Conservation (phyloP, 2,113 vertebrate species). For the Lethenteron camtschaticum region DNA sequence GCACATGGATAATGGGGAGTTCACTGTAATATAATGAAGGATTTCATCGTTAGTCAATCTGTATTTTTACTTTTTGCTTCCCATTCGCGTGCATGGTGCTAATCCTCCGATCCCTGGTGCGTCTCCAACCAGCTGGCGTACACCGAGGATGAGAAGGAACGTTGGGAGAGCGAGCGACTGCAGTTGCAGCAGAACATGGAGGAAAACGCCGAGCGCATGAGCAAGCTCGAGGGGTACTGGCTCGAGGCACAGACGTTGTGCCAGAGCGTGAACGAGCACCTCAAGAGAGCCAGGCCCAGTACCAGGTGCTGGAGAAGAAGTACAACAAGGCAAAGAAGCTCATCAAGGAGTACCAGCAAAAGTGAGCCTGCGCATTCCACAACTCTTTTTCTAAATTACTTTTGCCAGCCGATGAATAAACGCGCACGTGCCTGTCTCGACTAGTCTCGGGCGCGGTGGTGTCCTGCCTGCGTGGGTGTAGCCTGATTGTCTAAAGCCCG, state of each 20-base stretch:
- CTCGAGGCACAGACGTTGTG: conserved; percentile 88
- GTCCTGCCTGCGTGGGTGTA: neutral
- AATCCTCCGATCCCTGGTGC: conserved; percentile 8
- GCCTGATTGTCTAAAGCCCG: conserved; percentile 14
- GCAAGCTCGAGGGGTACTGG: conserved; percentile 94
- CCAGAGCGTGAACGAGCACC: conserved; percentile 84
- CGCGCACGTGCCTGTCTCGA: neutral
- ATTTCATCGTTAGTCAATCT: neutral
- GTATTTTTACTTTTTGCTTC: neutral
- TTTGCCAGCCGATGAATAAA: neutral
- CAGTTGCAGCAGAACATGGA: conserved; percentile 88
- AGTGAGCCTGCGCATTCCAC: conserved; percentile 34
- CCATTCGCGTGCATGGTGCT: neutral
- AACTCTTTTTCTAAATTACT: neutral
- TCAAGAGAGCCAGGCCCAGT: conserved; percentile 88
- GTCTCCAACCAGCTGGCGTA: conserved; percentile 39
- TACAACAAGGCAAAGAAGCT: conserved; percentile 98
- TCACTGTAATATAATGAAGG: neutral
- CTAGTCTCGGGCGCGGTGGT: no score
- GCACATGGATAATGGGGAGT: neutral
- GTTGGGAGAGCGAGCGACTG: conserved; percentile 79
- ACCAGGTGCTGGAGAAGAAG: conserved; percentile 88
- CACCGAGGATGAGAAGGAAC: conserved; percentile 79
- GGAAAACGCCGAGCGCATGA: conserved; percentile 91
- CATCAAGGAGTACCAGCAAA: conserved; percentile 97